These are phyloP conservation scores for Erethizon dorsatum DNA, from an alignment of 2,797 vertebrate genomes.

Conservation along the genomic window DNA sequence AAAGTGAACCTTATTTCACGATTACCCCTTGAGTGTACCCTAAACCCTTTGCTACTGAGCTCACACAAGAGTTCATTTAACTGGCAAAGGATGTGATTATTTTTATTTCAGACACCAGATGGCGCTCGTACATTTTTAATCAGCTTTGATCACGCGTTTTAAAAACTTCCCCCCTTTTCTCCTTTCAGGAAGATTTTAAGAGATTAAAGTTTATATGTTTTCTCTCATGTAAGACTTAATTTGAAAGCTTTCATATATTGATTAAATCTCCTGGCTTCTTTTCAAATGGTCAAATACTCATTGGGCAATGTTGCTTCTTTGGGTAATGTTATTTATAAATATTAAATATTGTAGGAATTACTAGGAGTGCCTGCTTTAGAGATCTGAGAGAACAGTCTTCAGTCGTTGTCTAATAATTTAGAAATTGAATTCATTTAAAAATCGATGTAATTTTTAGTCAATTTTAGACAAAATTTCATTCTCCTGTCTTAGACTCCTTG, in stretches of 20 bases:
- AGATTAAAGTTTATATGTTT: conserved; percentile 80
- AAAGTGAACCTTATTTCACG: background rate
- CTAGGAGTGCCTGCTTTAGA: background rate
- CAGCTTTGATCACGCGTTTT: conserved; percentile 31
- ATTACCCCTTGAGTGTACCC: background rate
- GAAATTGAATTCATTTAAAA: conserved; percentile 62
- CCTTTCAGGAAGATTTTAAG: conserved; percentile 75
- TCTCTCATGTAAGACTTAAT: conserved; percentile 79
- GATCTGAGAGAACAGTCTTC: background rate
- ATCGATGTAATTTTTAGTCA: conserved; percentile 45
- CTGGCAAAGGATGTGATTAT: background rate
- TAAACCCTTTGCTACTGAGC: background rate
- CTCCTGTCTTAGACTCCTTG: background rate
- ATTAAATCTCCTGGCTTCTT: conserved; percentile 72
- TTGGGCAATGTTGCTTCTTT: background rate
- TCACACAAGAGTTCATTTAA: background rate
- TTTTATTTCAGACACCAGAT: conserved; percentile 81
- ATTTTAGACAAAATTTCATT: conserved; percentile 45
- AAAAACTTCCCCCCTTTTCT: background rate
- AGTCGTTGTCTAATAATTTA: conserved; percentile 28
- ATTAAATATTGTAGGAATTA: background rate
- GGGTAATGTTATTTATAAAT: conserved; percentile 52
- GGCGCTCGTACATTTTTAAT: conserved; percentile 84
- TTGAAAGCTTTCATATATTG: conserved; percentile 73
- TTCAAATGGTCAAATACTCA: background rate